Conservation (phyloP, 2,797 vertebrate species). For the Anomalospiza imberbis region DNA sequence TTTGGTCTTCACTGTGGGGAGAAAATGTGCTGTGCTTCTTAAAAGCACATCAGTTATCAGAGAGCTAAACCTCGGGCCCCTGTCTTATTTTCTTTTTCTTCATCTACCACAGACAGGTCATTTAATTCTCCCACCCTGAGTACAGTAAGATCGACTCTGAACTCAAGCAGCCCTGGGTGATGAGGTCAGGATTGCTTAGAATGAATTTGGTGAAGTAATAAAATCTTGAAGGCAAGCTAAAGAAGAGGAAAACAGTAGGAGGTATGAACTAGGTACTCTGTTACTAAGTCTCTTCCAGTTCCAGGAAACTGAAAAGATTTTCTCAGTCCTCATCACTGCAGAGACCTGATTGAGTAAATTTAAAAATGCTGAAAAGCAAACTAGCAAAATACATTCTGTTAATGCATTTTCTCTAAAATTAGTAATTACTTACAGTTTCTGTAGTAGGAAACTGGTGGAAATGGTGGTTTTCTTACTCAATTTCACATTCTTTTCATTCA, state of each 20-base stretch:
- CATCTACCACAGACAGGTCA: background rate
- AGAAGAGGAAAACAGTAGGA: conserved; percentile 25
- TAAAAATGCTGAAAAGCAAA: background rate
- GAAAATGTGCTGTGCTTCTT: conserved; percentile 1
- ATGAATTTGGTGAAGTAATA: conserved; percentile 44
- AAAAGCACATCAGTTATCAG: background rate
- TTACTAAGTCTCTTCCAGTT: background rate
- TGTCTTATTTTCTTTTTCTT: conserved; percentile 34
- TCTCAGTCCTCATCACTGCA: background rate
- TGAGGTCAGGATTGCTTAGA: conserved; percentile 47
- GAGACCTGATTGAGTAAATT: background rate
- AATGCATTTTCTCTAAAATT: background rate
- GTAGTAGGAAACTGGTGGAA: background rate
- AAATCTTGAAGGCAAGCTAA: conserved; percentile 48
- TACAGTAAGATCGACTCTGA: conserved; percentile 16
- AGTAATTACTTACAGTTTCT: background rate
- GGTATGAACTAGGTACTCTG: conserved; percentile 11
- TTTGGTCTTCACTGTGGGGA: background rate
- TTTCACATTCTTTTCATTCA: background rate
- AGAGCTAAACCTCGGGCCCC: background rate
- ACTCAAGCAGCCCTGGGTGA: conserved; percentile 32
- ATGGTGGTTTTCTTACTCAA: background rate
- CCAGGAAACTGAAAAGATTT: background rate
- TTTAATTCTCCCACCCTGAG: conserved; percentile 45
- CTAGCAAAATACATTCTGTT: background rate